Conservation (phyloP, 2,797 vertebrate species). For the Lemur catta region DNA sequence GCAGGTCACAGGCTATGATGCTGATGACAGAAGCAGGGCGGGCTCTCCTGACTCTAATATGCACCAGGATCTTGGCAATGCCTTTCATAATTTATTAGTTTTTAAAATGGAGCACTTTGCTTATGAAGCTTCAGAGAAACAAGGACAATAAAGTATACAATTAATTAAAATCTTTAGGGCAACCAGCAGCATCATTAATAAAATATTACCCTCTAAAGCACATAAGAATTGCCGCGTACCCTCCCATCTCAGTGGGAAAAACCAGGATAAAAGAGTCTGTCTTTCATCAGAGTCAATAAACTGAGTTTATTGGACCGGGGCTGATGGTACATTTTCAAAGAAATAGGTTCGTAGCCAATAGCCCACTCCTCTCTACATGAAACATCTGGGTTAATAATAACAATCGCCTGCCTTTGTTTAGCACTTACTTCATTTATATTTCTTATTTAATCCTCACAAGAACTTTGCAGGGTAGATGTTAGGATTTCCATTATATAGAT, state of each 20-base stretch:
- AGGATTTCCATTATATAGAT: neutral
- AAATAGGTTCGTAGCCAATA: slow-evolving; percentile 12
- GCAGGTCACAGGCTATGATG: neutral
- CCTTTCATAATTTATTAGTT: slow-evolving; percentile 54
- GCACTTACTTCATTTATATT: neutral
- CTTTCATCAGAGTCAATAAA: slow-evolving; percentile 56
- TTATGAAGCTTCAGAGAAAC: slow-evolving; percentile 49
- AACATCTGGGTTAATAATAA: slow-evolving; percentile 35
- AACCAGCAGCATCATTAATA: slow-evolving; percentile 60
- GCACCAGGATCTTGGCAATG: slow-evolving; percentile 10
- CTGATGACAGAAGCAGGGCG: neutral
- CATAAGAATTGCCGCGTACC: neutral
- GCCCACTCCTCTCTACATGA: neutral
- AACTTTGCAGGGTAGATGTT: neutral
- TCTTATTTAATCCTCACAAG: neutral
- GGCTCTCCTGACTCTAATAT: neutral
- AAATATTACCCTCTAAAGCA: slow-evolving; percentile 46
- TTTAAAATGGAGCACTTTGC: slow-evolving; percentile 50
- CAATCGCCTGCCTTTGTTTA: slow-evolving; percentile 4
- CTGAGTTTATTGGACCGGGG: slow-evolving; percentile 37
- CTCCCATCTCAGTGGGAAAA: slow-evolving; percentile 40
- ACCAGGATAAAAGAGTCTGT: slow-evolving; percentile 18
- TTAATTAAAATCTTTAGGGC: slow-evolving; percentile 68
- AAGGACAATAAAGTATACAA: slow-evolving; percentile 52
- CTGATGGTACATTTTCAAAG: slow-evolving; percentile 57